Evolutionary conservation across 1,140 invertebrate species (phyloP).

Genomic region (Bathynomus jamesi): DNA sequence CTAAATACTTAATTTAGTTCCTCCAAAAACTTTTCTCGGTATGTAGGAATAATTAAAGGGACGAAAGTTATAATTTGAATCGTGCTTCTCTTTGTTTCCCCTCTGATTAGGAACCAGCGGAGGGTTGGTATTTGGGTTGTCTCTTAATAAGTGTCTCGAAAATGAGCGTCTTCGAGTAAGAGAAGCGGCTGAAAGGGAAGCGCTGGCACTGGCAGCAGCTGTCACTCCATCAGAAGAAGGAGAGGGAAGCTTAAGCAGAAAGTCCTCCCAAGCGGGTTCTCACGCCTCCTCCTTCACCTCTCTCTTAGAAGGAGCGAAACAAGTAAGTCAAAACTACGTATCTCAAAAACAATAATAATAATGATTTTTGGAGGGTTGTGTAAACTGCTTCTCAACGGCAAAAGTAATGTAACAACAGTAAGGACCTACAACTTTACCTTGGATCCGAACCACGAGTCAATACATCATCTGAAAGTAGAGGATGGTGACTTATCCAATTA

Average conservation of each 20-base stretch:
- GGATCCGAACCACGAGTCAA: too few relatives aligned
- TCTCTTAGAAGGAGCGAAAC: slow-evolving; percentile 48
- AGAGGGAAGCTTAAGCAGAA: slow-evolving; percentile 45
- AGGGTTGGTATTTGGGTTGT: slow-evolving; percentile 69
- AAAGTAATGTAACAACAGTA: too few relatives aligned
- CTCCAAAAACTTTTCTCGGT: neutral
- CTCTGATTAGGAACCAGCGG: slow-evolving; percentile 3
- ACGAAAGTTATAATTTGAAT: neutral
- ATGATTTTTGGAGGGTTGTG: too few relatives aligned
- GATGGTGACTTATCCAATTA: too few relatives aligned
- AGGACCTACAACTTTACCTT: too few relatives aligned
- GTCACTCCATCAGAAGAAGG: too few relatives aligned
- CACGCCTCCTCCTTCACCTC: slow-evolving; percentile 58
- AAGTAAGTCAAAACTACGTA: too few relatives aligned
- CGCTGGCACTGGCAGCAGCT: neutral
- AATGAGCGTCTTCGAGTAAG: slow-evolving; percentile 51
- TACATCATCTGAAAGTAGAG: too few relatives aligned
- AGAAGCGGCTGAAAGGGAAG: too few relatives aligned
- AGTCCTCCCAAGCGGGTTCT: slow-evolving; percentile 53
- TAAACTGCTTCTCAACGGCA: too few relatives aligned
- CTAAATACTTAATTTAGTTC: neutral
- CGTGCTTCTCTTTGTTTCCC: neutral
- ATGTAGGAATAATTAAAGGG: neutral
- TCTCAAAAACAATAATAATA: too few relatives aligned
- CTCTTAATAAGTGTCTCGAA: slow-evolving; percentile 68